These are phyloP conservation scores for Upupa epops DNA, from an alignment of 2,113 vertebrate genomes.

Conservation along the genomic window DNA sequence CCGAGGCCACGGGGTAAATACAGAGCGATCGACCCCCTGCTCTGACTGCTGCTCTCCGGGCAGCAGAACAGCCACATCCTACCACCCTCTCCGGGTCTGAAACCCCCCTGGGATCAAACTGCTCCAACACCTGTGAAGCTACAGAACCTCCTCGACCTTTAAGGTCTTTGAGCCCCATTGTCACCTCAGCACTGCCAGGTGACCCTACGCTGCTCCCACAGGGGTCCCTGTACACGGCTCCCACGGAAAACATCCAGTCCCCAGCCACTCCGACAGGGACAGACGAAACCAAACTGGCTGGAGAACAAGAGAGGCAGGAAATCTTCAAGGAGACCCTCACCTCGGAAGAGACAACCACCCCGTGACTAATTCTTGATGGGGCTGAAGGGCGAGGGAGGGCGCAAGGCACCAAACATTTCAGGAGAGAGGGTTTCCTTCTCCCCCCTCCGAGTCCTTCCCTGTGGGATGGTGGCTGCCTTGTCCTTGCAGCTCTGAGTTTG, in stretches of 20 bases:
- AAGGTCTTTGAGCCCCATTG: too few relatives aligned
- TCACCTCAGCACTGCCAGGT: too few relatives aligned
- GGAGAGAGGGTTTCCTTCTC: neutral
- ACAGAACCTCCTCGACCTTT: too few relatives aligned
- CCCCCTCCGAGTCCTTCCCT: too few relatives aligned
- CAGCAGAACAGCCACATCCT: constrained; percentile 25
- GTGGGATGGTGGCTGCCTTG: too few relatives aligned
- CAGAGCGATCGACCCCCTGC: constrained; percentile 57
- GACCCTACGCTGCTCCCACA: too few relatives aligned
- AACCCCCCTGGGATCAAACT: constrained; percentile 7
- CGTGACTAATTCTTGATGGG: neutral
- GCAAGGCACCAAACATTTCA: too few relatives aligned
- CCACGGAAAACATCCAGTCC: neutral
- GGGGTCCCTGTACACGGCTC: too few relatives aligned
- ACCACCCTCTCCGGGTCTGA: too few relatives aligned
- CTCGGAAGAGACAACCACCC: fast-evolving
- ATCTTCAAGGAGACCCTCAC: neutral
- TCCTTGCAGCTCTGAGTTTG: too few relatives aligned
- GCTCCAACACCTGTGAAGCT: neutral
- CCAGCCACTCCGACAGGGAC: neutral
- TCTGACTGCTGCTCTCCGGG: constrained; percentile 54
- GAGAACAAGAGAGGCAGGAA: neutral
- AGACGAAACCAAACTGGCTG: neutral
- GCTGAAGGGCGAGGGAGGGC: neutral
- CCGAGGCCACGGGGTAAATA: constrained; percentile 56